A percentile compares a stretch with the other conserved stretches of the same genome.
phyloP scores from a whole-genome alignment of 2,113 vertebrate species.

The Galemys pyrenaicus region DNA sequence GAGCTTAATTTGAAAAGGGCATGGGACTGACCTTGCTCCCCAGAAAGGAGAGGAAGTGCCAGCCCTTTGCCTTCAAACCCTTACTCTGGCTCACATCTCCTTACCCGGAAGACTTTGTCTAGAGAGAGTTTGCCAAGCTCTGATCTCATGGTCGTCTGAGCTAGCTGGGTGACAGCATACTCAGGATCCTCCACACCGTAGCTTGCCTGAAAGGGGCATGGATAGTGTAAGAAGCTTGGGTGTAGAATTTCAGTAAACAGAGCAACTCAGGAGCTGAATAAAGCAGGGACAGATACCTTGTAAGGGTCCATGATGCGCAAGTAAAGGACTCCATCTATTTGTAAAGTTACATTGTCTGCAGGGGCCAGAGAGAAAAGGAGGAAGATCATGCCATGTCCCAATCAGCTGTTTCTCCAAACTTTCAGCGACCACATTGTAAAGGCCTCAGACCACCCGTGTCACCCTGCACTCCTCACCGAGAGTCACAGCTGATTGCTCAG shows the following conservation, averaged over 20 bases:
- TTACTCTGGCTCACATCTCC: background rate
- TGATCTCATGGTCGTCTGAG: conserved; percentile 98
- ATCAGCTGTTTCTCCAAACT: background rate
- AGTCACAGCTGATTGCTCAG: conserved; percentile 96
- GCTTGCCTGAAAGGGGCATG: conserved; percentile 87
- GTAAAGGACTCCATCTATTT: conserved; percentile 98
- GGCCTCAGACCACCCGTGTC: background rate
- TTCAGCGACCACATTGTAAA: background rate
- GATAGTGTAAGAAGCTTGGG: background rate
- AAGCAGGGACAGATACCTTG: conserved; percentile 87
- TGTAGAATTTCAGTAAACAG: background rate
- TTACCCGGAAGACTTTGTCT: conserved; percentile 97
- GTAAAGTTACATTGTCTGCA: conserved; percentile 96
- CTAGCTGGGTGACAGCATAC: conserved; percentile 96
- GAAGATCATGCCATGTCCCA: background rate
- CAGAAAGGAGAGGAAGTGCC: background rate
- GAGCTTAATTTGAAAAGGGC: background rate
- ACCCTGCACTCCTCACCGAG: conserved; percentile 87
- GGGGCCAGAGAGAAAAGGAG: conserved; percentile 23
- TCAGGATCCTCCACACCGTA: conserved; percentile 98
- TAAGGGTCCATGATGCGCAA: conserved; percentile 96
- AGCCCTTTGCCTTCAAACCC: background rate
- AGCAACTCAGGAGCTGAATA: background rate
- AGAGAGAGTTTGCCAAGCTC: conserved; percentile 96
- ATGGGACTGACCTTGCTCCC: background rate